These are phyloP conservation scores for Catocala sponsa DNA, from an alignment of 2,888 invertebrate species.

Conservation along the genomic window DNA sequence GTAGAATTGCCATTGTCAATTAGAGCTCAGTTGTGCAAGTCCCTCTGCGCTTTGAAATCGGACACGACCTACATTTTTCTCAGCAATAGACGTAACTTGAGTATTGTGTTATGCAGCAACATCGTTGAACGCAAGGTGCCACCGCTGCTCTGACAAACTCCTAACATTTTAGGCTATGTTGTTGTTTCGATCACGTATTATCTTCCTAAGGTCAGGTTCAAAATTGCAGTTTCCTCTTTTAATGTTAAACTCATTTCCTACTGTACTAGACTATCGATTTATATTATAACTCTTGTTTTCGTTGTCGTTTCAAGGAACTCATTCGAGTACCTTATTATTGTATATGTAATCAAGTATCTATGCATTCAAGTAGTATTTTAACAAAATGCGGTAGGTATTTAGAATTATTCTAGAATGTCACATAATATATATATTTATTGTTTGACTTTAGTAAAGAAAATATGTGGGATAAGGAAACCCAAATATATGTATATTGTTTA, in stretches of 20 bases:
- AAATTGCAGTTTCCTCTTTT: conserved; percentile 12
- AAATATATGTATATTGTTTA: too few relatives aligned
- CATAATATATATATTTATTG: too few relatives aligned
- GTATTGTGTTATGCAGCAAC: conserved; percentile 63
- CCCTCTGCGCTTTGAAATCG: conserved; percentile 77
- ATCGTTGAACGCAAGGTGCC: conserved; percentile 34
- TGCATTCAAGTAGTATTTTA: too few relatives aligned
- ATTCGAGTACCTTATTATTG: too few relatives aligned
- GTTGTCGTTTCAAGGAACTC: too few relatives aligned
- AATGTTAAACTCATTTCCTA: not conserved
- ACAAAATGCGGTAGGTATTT: too few relatives aligned
- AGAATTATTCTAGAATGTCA: too few relatives aligned
- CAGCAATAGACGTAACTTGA: conserved; percentile 75
- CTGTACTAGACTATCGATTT: too few relatives aligned
- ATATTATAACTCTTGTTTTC: too few relatives aligned
- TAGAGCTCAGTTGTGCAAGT: conserved; percentile 67
- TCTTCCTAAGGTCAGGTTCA: conserved; percentile 20
- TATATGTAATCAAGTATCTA: too few relatives aligned
- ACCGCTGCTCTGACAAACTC: conserved; percentile 30
- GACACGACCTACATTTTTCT: conserved; percentile 81
- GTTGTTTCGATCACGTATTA: conserved; percentile 19
- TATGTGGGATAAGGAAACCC: too few relatives aligned
- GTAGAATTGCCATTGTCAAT: conserved; percentile 56
- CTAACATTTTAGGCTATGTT: conserved; percentile 24
- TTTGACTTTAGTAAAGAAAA: too few relatives aligned